phyloP scores from a whole-genome alignment of 2,797 vertebrate genomes.

The Cossypha heuglini region DNA sequence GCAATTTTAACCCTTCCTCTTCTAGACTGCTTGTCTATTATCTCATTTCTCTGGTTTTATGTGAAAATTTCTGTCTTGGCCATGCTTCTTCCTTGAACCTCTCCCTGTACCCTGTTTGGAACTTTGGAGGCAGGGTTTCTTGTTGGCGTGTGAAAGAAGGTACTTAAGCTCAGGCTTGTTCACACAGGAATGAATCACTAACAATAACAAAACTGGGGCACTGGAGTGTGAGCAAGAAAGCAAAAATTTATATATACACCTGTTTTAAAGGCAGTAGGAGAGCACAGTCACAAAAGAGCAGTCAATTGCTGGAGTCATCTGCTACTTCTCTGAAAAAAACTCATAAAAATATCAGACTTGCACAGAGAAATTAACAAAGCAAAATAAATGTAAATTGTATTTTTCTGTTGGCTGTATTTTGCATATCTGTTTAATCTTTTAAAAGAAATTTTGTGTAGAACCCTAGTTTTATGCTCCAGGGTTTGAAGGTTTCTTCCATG shows the following conservation, averaged over 20 bases:
- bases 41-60: not conserved
- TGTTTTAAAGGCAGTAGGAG: not conserved
- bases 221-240: not conserved
- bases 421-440: not conserved
- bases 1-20: not conserved
- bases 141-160: conserved; percentile 31
- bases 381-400: not conserved
- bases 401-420: not conserved
- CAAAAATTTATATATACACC: not conserved
- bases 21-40: not conserved
- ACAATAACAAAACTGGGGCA: not conserved
- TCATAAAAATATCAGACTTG: not conserved
- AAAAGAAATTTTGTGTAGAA: not conserved
- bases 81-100: not conserved
- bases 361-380: not conserved
- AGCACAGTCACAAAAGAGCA: not conserved
- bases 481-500: not conserved
- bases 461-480: not conserved
- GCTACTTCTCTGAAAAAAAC: not conserved
- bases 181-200: conserved; percentile 45
- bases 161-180: not conserved
- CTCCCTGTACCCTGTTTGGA: not conserved
- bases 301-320: not conserved
- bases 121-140: conserved; percentile 26
- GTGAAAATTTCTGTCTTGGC: not conserved